Base-by-base conservation (phyloP, 2,113 vertebrate genomes). In the Myrmecobius fasciatus region DNA sequence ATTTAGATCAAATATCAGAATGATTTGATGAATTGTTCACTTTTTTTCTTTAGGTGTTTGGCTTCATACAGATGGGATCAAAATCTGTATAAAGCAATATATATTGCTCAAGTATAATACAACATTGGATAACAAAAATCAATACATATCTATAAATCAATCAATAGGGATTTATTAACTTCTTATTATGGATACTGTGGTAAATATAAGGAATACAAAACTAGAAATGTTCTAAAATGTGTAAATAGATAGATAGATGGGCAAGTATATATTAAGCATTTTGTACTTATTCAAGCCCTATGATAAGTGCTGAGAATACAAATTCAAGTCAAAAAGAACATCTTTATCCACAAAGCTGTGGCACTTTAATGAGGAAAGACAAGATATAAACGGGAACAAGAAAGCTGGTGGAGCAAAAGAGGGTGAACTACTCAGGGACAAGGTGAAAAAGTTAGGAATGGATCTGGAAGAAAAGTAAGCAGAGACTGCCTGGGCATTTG, bases 11-110 rank as follows among this genome's bases (percentile, higher is more conserved):
- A 95, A 56, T 0, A 0, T 43, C 54, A 51, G 52, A 53, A 96
- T 95, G 95, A 47, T 9, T 56, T 12, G 95, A 48, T 91, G 26
- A 0, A 49, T 96, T 91, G 36, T 47, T 91, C 53, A 67, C 49
- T n/a, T 14, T 28, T 96, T 49, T 1, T 91, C 43, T 46, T 25
- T n/a, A 90, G n/a, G 24, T 43, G 5, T 83, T 83, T 83, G 96
- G n/a, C 8, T 92, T 53, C 51, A 95, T 43, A 90, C 46, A 91
- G 91, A 67, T 8, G 93, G 43, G 43, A 46, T 36, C 47, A 93
- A 96, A 96, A 10, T 91, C 90, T 88, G 8, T 94, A 52, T 75
- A 25, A 94, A 95, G 12, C 9, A 51, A 51, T 51, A 51, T 51
- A 51, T 51, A 11, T 51, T 51, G 91, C 14, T 22, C 36, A 51